Evolutionary conservation across 2,113 vertebrate species (phyloP), one percentile per base, ranked within the genome.

Genomic region (Odocoileus hemionus): DNA sequence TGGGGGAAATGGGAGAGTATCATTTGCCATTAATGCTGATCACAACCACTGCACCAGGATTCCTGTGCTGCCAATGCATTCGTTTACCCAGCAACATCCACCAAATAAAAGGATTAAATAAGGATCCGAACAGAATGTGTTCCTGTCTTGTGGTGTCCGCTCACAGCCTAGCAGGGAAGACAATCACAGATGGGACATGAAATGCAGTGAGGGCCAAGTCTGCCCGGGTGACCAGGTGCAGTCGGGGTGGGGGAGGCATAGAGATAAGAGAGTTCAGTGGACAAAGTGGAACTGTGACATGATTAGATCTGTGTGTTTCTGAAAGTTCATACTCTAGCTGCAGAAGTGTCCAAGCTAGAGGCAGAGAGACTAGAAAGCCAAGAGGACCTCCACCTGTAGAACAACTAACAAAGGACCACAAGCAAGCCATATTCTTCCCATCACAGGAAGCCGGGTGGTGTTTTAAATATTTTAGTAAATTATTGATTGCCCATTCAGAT

Each of bases 391-490:
- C 30, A 33, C 91, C 86, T 86, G 33, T 84, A 12, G 28, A 90
- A 33, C 64, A 36, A 61, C 60, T 39, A 30, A 23, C 52, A 21
- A 4, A 89, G 52, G 82, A n/a, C 85, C 67, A 6, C n/a, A 23
- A 21, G 2, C 0, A 0, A 95, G 88, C 70, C 50, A 0, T 23
- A 2, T 4, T 36, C 91, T 98, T 96, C 95, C 95, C 91, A 70
- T 64, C 95, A 47, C 89, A 96, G 98, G 97, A 98, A 98, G 94
- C 97, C 60, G n/a, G 89, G 83, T 60, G 93, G 88, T 74, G 64
- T 95, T 95, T 97, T 89, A 94, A 97, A 96, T 92, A 82, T 97
- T 96, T 96, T 60, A 97, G 83, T 97, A 82, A 97, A 97, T 91
- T 95, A 97, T 97, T 70, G 93, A 98, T 97, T 39, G 80, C 52